A percentile compares a stretch with the other conserved stretches of the same genome.
Conservation (phyloP, 2,888 invertebrate species). For the Dusona sp. region DNA sequence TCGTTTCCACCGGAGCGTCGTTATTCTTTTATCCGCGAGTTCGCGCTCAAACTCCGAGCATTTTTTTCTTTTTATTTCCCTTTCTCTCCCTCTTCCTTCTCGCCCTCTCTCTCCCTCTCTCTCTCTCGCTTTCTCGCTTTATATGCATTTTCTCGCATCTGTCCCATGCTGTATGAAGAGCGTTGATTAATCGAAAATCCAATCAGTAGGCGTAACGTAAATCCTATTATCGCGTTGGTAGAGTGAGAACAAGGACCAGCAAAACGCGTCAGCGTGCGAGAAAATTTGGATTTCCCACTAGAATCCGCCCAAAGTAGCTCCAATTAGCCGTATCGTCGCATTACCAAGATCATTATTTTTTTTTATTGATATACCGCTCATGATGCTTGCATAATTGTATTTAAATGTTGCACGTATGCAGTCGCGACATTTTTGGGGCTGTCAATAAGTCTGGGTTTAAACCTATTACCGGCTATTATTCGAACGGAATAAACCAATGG, state of each 20-base stretch:
- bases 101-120: conserved; percentile 37
- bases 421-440: not conserved
- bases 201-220: conserved; percentile 75
- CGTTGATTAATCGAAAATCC: conserved; percentile 80
- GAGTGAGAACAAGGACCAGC: conserved; percentile 14
- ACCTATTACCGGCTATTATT: not conserved
- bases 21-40: conserved; percentile 78
- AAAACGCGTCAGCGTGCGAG: conserved; percentile 44
- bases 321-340: conserved; percentile 47
- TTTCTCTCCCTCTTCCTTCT: conserved; percentile 44
- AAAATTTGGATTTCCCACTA: conserved; percentile 53
- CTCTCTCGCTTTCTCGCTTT: conserved; percentile 35
- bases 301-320: conserved; percentile 47
- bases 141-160: conserved; percentile 45
- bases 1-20: conserved; percentile 77
- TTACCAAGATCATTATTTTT: conserved; percentile 25
- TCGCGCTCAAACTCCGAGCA: conserved; percentile 55
- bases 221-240: conserved; percentile 58
- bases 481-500: not conserved
- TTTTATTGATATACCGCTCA: conserved; percentile 12
- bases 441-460: not conserved
- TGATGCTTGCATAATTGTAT: conserved; percentile 32
- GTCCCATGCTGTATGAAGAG: conserved; percentile 45
- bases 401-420: not conserved
- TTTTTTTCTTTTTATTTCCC: conserved; percentile 44